Base-by-base conservation (phyloP, 2,113 vertebrate genomes). In the Himantopus leucocephalus region DNA sequence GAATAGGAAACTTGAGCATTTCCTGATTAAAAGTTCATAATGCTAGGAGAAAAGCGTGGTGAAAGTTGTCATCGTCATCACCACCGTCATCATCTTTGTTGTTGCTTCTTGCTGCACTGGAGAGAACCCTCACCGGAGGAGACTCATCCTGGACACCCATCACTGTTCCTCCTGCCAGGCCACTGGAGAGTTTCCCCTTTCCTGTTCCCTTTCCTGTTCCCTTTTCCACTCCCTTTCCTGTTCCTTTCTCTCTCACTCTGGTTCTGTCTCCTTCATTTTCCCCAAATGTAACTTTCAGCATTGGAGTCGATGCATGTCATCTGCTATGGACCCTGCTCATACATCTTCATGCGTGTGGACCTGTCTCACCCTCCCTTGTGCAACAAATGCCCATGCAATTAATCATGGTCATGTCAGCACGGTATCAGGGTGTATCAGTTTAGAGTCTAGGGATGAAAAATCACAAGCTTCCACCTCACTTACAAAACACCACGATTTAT, bases 81-180 rank as follows among this genome's bases (percentile, higher is more conserved):
- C 55, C 16, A 30, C 14, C 16, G 30, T 34, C 37, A 67, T 8
- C 12, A 18, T 6, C 12, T 91, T 70, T 58, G 10, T 12, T 88
- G 7, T 14, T 86, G 5, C 8, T 70, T 84, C 27, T 29, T 91
- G 39, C 10, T 83, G 35, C 12, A 17, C 27, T 76, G 35, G 48
- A 39, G 10, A 85, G 6, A 56, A 1, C 1, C 17, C 3, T 13
- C 12, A n/a, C 19, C 2, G 0, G 0, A 64, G 7, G 8, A 71
- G 11, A 5, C 1, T 84, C 10, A 14, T 47, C 23, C 15, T 56
- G 60, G 14, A 17, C 19, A 67, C 15, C 14, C 9, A n/a, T 29
- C 14, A 11, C 21, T 26, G 4, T 26, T 87, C 12, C 15, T 89
- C 3, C 12, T 43, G 12, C 17, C 3, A 16, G 16, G 41, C 10